These are phyloP conservation scores for Zalophus californianus DNA, from an alignment of 2,797 vertebrate species.

Conservation along the genomic window DNA sequence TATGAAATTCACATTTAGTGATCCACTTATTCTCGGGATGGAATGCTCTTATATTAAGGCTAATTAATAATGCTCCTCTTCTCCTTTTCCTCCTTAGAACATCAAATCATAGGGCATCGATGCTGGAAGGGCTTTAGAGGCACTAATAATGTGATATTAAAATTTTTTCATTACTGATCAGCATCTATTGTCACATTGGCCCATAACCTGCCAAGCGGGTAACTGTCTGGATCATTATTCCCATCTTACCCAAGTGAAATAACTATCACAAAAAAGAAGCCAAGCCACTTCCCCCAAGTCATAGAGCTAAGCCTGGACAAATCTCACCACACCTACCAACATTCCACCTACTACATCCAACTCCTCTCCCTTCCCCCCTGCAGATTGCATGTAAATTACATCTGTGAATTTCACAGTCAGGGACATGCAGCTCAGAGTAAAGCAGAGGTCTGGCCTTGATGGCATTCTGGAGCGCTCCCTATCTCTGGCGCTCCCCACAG, in stretches of 20 bases:
- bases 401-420: neutral
- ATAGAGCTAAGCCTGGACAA: neutral
- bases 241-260: neutral
- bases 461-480: neutral
- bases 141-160: neutral
- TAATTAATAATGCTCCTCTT: neutral
- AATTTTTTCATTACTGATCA: neutral
- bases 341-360: neutral
- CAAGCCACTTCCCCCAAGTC: neutral
- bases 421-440: neutral
- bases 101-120: neutral
- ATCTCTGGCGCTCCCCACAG: neutral
- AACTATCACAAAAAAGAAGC: neutral
- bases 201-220: neutral
- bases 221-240: neutral
- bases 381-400: neutral
- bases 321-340: neutral
- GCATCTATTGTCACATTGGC: neutral
- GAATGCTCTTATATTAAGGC: neutral
- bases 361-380: neutral
- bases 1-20: neutral
- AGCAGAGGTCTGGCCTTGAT: neutral
- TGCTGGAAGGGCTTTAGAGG: neutral
- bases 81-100: neutral
- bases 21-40: neutral